These are phyloP conservation scores for Dromiciops gliroides DNA, from an alignment of 2,113 vertebrate genomes.

Conservation along the genomic window DNA sequence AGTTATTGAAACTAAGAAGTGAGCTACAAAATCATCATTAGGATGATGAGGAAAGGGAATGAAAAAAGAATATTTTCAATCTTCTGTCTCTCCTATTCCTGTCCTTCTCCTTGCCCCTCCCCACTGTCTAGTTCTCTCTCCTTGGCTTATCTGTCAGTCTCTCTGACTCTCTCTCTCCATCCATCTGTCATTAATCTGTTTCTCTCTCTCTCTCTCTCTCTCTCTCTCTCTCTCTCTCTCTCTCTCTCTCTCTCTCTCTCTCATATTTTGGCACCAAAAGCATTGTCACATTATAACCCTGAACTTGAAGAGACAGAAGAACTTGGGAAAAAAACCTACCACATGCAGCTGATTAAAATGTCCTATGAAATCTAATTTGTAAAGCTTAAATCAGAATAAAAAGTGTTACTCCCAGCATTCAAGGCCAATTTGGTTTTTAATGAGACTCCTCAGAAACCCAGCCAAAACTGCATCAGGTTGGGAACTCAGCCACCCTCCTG, in stretches of 20 bases:
- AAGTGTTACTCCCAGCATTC: slow-evolving; percentile 63
- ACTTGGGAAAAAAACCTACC: background rate
- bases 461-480: slow-evolving; percentile 47
- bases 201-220: background rate
- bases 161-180: no score
- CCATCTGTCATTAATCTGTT: background rate
- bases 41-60: slow-evolving; percentile 17
- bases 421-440: slow-evolving; percentile 64
- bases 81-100: background rate
- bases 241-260: background rate
- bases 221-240: no score
- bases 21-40: slow-evolving; percentile 70
- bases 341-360: slow-evolving; percentile 61
- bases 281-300: slow-evolving; percentile 44
- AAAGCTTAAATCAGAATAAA: slow-evolving; percentile 62
- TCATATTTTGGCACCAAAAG: background rate
- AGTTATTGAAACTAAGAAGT: slow-evolving; percentile 70
- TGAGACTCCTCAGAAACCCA: slow-evolving; percentile 41
- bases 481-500: background rate
- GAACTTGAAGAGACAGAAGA: slow-evolving; percentile 57
- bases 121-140: background rate
- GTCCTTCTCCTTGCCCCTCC: background rate
- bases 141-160: no score
- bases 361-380: slow-evolving; percentile 75
- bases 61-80: background rate